phyloP scores from a whole-genome alignment of 2,888 invertebrate species.

The Macaria liturata region DNA sequence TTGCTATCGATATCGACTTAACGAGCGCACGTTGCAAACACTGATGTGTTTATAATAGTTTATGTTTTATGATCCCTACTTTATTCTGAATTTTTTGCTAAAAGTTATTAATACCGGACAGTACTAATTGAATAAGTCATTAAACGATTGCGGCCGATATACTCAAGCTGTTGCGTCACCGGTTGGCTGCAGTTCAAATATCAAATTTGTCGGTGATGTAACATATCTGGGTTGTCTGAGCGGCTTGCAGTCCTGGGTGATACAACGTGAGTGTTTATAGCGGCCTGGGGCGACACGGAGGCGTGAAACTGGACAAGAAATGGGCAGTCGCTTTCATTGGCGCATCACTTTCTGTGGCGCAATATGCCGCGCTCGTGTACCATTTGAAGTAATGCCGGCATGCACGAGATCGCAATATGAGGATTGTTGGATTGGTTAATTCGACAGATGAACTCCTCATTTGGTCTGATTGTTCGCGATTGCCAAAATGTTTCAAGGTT shows the following conservation, averaged over 20 bases:
- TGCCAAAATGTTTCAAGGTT: conserved; percentile 18
- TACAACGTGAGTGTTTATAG: conserved; percentile 40
- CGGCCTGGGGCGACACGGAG: conserved; percentile 39
- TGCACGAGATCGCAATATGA: conserved; percentile 15
- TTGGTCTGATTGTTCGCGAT: conserved; percentile 18
- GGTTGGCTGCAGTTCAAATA: conserved; percentile 30
- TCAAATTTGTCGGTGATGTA: conserved; percentile 33
- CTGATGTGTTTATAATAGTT: conserved; percentile 19
- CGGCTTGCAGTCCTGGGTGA: conserved; percentile 33
- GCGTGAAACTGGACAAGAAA: conserved; percentile 37
- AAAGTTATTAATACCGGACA: conserved; percentile 33
- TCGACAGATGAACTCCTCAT: conserved; percentile 24
- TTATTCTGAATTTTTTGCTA: conserved; percentile 4
- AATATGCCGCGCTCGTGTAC: conserved; percentile 30
- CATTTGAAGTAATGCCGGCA: conserved; percentile 37
- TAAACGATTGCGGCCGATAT: conserved; percentile 26
- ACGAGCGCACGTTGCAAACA: conserved; percentile 39
- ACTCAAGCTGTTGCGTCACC: conserved; percentile 35
- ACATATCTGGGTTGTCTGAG: conserved; percentile 27
- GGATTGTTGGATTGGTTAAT: conserved; percentile 38
- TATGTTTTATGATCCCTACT: too few species aligned
- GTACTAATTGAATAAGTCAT: conserved; percentile 35
- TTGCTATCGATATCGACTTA: conserved; percentile 29
- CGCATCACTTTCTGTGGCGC: conserved; percentile 54
- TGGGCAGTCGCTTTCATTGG: conserved; percentile 54